Evolutionary conservation across 1,140 invertebrate species (phyloP), one percentile per base, ranked within the genome.

Genomic region (Bradysia coprophila): DNA sequence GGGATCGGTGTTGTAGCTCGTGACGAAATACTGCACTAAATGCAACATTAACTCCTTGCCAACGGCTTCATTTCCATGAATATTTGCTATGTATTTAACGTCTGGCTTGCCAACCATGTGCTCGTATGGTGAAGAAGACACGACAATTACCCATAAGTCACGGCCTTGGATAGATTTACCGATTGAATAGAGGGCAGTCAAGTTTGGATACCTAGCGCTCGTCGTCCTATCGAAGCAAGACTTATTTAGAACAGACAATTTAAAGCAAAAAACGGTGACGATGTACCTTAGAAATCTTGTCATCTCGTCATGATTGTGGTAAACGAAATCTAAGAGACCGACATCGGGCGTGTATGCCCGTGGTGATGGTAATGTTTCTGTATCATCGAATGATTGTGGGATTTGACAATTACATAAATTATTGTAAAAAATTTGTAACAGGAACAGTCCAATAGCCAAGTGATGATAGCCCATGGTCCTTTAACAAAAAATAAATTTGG

Each of bases 141-240:
- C 82, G 37, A 94, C 86, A 76, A 95, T 79, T 20, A 94, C 90
- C 90, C 90, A 95, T 13, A 96, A 70, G 53, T 94, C 87, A 22
- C 87, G 73, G 46, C 84, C 85, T 75, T 92, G 81, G 2, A 90
- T 84, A 39, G 87, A 90, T 65, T 90, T 91, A 43, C 58, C 91
- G 47, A 93, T 89, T 16, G 85, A 89, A 62, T 93, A 93, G 3
- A 93, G 64, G 1, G 81, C 87, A 19, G 81, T 89, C 41, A 91
- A 71, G 51, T 85, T 76, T 5, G 89, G 86, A 64, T 80, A 92
- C 11, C 71, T 68, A 16, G 79, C 72, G 39, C 77, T 82, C 3
- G 86, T 81, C 2, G 76, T 69, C 36, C 58, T 58, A 39, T 0
- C 36, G 33, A 39, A 38, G 16, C 2, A 11, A 43, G 1, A 48